These are phyloP conservation scores for Nasua narica DNA, from an alignment of 2,797 vertebrate species.

Conservation along the genomic window DNA sequence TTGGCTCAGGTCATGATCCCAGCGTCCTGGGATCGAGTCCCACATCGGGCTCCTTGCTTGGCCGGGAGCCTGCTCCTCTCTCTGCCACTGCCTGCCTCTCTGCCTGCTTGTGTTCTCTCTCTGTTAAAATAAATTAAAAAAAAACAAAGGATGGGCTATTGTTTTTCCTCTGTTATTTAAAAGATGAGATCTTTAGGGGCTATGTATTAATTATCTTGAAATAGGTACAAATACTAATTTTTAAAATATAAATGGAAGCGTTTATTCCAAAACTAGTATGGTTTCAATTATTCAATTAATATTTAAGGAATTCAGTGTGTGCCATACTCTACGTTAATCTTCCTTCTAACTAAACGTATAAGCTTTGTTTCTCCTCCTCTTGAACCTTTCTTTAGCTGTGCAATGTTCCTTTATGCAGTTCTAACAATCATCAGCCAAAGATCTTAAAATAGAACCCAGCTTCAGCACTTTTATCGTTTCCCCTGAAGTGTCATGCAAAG, in stretches of 20 bases:
- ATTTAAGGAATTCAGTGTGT: background rate
- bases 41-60: too few relatives aligned
- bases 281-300: background rate
- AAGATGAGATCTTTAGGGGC: background rate
- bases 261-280: background rate
- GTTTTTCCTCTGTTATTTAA: background rate
- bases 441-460: conserved; percentile 76
- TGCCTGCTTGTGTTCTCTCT: too few relatives aligned
- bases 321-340: background rate
- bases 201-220: background rate
- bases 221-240: background rate
- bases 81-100: too few relatives aligned
- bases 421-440: conserved; percentile 59
- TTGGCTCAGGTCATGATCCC: too few relatives aligned
- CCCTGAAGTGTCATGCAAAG: conserved; percentile 70
- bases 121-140: too few relatives aligned
- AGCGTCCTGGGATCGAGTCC: too few relatives aligned
- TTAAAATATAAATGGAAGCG: background rate
- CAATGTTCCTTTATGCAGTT: conserved; percentile 45
- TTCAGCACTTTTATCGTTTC: conserved; percentile 61
- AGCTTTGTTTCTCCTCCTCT: background rate
- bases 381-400: background rate
- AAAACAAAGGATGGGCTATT: background rate
- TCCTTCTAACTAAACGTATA: background rate
- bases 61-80: too few relatives aligned